These are phyloP conservation scores for Spinus pinus DNA, from an alignment of 2,797 vertebrate genomes.

Conservation along the genomic window DNA sequence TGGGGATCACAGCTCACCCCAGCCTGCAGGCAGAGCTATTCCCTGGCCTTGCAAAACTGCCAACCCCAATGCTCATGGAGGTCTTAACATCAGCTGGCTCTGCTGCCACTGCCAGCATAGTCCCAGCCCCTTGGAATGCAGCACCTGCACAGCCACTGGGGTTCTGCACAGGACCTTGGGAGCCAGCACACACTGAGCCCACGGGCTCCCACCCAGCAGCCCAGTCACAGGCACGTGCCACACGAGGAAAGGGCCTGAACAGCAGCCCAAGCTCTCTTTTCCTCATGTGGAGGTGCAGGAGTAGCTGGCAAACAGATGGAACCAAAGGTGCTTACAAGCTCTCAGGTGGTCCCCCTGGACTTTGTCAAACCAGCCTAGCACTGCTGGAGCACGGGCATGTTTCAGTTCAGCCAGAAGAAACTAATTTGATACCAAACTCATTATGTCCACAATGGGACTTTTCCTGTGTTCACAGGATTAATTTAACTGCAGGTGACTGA, in stretches of 20 bases:
- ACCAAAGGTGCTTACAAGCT: background rate
- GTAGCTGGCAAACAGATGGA: background rate
- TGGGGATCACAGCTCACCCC: background rate
- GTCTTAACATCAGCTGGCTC: background rate
- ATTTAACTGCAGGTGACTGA: background rate
- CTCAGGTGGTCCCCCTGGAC: fast-evolving
- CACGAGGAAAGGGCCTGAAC: background rate
- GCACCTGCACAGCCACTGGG: background rate
- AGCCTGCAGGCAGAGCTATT: background rate
- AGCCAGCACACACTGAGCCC: background rate
- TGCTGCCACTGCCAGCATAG: background rate
- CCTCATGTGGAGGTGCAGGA: background rate
- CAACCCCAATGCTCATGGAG: background rate
- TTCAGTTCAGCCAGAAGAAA: background rate
- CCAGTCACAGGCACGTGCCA: background rate
- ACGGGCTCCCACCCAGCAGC: background rate
- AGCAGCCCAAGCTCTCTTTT: background rate
- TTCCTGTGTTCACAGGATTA: background rate
- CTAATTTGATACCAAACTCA: background rate
- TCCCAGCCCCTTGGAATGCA: background rate
- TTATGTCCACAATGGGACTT: background rate
- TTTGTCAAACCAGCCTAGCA: background rate
- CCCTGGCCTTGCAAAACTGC: background rate
- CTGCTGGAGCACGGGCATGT: fast-evolving
- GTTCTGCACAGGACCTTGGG: background rate